A percentile compares a stretch with the other conserved stretches of the same genome.
Evolutionary conservation across 2,113 vertebrate genomes (phyloP).

Genomic region (Pantherophis guttatus): DNA sequence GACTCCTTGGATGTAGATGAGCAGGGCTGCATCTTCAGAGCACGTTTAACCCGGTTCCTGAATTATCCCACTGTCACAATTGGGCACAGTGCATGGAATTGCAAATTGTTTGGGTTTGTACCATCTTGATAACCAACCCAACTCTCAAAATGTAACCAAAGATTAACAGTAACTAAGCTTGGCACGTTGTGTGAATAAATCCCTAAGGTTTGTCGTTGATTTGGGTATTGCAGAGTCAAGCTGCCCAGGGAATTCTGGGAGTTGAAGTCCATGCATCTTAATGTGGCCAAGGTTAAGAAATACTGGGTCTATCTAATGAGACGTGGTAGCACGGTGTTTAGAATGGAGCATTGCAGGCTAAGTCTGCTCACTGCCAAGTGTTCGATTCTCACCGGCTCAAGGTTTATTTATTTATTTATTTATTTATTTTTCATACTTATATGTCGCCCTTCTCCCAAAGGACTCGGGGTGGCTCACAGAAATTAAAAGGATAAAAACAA

Average conservation of each 20-base stretch:
- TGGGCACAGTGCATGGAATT: background rate
- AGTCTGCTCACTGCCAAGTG: background rate
- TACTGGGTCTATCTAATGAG: background rate
- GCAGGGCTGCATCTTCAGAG: background rate
- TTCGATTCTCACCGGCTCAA: background rate
- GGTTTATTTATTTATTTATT: no score
- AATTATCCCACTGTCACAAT: background rate
- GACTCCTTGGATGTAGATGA: background rate
- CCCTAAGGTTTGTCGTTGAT: background rate
- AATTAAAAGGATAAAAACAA: no score
- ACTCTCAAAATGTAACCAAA: background rate
- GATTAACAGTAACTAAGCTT: background rate
- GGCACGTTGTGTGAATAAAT: background rate
- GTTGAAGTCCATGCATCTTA: no score
- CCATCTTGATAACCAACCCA: background rate
- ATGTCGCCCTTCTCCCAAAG: no score
- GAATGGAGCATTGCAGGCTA: background rate
- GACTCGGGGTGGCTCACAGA: no score
- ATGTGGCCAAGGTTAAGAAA: background rate
- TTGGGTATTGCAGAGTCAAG: no score
- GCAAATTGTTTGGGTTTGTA: background rate
- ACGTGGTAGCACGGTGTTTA: fast-evolving
- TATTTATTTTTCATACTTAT: no score
- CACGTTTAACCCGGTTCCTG: background rate
- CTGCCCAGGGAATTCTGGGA: no score